Base-by-base conservation (phyloP, 37 sponge, comb jelly and placozoan genomes). In the Cladorhizidae sp. region DNA sequence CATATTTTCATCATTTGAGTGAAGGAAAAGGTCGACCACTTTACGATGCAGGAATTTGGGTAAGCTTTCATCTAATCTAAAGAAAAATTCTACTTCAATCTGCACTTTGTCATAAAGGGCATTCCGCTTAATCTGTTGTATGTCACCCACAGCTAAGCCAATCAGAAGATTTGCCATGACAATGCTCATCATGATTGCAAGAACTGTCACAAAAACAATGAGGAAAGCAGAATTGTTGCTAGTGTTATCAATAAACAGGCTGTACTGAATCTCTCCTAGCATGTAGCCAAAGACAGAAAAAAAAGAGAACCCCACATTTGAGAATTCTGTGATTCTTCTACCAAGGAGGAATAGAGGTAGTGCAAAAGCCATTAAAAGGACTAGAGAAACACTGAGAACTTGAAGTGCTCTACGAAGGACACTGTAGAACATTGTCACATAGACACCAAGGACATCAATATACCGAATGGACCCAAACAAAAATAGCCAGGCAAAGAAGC, bases 61-160 rank as follows among this genome's bases (percentile, higher is more conserved):
- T 32, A 89, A 32, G 67, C 28, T 41, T 22, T 35, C 29, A 23
- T 92, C 89, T 17, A 92, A 36, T 21, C 54, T 57, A 40, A 57
- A 37, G 28, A 80, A 88, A 21, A 80, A 49, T 0, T 37, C 64
- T 3, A 92, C 61, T 57, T 85, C 82, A 9, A 56, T 11, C 6
- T 52, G 39, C 32, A 78, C 35, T 61, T 72, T 83, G 49, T 82
- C 45, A 23, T 87, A 36, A 7, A 86, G 36, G n/a, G 97, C 95
- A 78, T 88, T 88, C 64, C 52, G 41, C 41, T 85, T 81, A 55
- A 91, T 81, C 23, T 62, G 56, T 18, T 84, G 92, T 52, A 93
- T 96, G 59, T 94, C 92, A 2, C 95, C 97, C 69, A 96, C 97
- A 76, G 97, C 95, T 39, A 96, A 57, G 81, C 92, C 97, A 74